These are phyloP conservation scores for human DNA, from an alignment of 2,113 vertebrate species.

Conservation along the genomic window GRCh38 chr3:133933501-133934000, in stretches of 20 bases:
- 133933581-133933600: slow-evolving; percentile 6
- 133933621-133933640: neutral
- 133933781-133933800: neutral
- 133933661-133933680: neutral
- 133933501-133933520: neutral
- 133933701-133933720: neutral
- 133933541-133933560: neutral
- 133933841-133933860: neutral
- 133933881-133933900: neutral
- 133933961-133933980: neutral
- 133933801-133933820: neutral
- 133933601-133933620: fast-evolving
- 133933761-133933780: neutral
- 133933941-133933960: neutral
- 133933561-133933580: neutral
- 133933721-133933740: neutral
- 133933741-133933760: neutral
- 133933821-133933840: neutral
- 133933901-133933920: neutral
- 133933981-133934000: neutral
- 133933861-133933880: neutral
- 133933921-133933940: neutral
- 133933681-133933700: neutral
- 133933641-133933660: neutral
- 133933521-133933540: neutral